phyloP scores from a whole-genome alignment of 1,140 invertebrate species.

The Lordiphosa mommai region DNA sequence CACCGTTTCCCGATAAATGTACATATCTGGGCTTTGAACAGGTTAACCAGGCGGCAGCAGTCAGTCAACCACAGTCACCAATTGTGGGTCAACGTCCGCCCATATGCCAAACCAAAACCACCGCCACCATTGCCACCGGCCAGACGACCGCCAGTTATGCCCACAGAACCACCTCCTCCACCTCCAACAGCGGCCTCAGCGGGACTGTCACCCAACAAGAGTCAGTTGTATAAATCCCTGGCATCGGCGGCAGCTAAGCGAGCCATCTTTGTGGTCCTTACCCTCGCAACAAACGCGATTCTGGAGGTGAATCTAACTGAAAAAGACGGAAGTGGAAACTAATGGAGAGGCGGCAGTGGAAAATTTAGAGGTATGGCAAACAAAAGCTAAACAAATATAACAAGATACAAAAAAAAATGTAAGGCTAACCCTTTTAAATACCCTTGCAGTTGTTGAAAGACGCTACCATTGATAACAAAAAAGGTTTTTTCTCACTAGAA shows the following conservation, averaged over 20 bases:
- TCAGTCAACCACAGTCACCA: slow-evolving; percentile 15
- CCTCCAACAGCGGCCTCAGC: slow-evolving; percentile 20
- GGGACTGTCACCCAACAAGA: slow-evolving; percentile 61
- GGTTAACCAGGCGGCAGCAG: slow-evolving; percentile 52
- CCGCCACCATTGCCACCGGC: slow-evolving; percentile 66
- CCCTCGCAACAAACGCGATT: slow-evolving; percentile 55
- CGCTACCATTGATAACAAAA: no score
- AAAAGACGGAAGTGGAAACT: slow-evolving; percentile 6
- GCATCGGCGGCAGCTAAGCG: slow-evolving; percentile 69
- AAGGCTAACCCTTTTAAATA: no score
- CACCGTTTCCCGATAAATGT: slow-evolving; percentile 71
- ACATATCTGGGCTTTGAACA: slow-evolving; percentile 72
- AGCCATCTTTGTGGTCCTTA: slow-evolving; percentile 56
- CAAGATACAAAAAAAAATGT: no score
- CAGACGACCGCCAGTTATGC: slow-evolving; percentile 50
- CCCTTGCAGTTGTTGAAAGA: no score
- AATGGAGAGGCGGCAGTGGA: slow-evolving; percentile 10
- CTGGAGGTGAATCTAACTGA: slow-evolving; percentile 46
- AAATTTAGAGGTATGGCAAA: slow-evolving; percentile 14
- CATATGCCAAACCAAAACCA: slow-evolving; percentile 46
- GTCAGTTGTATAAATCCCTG: slow-evolving; percentile 63
- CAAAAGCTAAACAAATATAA: no score
- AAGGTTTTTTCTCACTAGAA: no score
- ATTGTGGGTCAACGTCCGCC: slow-evolving; percentile 32
- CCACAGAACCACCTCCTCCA: slow-evolving; percentile 42